Conservation (phyloP, 2,113 vertebrate genomes). For the Scatophagus argus region DNA sequence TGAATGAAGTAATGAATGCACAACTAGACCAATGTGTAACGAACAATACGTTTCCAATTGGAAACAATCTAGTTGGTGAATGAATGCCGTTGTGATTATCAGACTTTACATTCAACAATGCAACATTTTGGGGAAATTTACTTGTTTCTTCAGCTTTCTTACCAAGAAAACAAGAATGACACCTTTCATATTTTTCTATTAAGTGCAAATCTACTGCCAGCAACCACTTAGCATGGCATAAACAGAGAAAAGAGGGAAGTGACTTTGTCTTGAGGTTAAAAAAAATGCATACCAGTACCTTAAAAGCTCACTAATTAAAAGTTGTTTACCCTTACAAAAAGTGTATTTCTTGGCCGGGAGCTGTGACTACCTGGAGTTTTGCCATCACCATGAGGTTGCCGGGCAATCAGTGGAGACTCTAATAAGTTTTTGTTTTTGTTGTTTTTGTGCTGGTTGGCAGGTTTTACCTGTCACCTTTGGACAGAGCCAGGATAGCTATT, state of each 20-base stretch:
- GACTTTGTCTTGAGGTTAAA: background rate
- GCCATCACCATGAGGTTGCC: too few relatives aligned
- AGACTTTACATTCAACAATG: background rate
- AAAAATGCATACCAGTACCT: background rate
- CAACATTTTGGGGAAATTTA: too few relatives aligned
- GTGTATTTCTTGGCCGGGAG: too few relatives aligned
- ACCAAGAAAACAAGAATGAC: background rate
- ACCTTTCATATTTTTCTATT: background rate
- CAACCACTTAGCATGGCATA: background rate
- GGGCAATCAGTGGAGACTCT: background rate
- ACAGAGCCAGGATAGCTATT: background rate
- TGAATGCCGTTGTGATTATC: background rate
- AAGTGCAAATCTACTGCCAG: background rate
- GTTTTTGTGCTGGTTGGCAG: background rate
- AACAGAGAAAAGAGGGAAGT: background rate
- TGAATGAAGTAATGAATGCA: background rate
- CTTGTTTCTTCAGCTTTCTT: too few relatives aligned
- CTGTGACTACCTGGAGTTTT: too few relatives aligned
- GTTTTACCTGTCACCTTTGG: background rate
- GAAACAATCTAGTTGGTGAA: background rate
- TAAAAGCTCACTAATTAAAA: background rate
- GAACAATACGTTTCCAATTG: background rate
- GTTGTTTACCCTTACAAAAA: background rate
- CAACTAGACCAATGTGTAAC: background rate
- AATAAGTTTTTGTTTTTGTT: background rate